Evolutionary conservation across 2,113 vertebrate species (phyloP).

Genomic region (Ailuropoda melanoleuca): DNA sequence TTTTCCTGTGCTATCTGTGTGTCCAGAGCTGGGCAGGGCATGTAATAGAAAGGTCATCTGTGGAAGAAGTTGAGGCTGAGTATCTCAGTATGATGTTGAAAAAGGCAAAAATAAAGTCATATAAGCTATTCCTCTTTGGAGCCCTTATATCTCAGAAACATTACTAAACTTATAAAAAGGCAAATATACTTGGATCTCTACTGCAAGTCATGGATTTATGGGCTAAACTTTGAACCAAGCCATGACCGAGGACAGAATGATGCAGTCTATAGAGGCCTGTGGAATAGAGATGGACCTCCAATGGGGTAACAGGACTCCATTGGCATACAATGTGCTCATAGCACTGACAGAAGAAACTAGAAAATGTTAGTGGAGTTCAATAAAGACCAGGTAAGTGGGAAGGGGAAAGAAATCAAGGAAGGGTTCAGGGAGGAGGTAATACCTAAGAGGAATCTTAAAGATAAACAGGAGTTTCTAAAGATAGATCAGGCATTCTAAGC

Average conservation of each 20-base stretch:
- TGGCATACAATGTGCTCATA: neutral
- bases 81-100: neutral
- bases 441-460: neutral
- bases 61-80: neutral
- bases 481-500: neutral
- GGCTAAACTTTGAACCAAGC: neutral
- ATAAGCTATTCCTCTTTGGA: neutral
- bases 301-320: rapidly evolving
- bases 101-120: neutral
- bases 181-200: neutral
- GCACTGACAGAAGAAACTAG: neutral
- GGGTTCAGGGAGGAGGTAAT: neutral
- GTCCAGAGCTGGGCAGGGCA: neutral
- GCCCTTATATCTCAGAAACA: neutral
- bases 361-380: neutral
- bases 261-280: neutral
- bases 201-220: neutral
- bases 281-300: neutral
- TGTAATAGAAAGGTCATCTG: neutral
- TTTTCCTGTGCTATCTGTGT: neutral
- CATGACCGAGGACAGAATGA: neutral
- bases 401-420: neutral
- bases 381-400: neutral
- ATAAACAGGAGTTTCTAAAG: neutral
- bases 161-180: neutral